These are phyloP conservation scores for Agonopterix alstromeriana DNA, from an alignment of 2,888 invertebrate species.

Conservation along the genomic window DNA sequence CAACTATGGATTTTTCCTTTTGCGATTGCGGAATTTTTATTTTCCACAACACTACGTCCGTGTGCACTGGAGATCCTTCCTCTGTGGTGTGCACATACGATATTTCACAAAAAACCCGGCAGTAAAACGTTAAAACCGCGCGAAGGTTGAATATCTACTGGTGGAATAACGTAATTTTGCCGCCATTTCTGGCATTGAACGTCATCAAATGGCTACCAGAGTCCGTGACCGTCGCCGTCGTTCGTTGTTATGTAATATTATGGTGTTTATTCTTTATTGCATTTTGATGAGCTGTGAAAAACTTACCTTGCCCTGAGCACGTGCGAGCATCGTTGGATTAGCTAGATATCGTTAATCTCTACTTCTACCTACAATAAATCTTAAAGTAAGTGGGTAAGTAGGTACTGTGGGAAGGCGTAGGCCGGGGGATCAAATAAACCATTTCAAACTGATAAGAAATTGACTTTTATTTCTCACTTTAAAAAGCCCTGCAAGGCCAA, in stretches of 20 bases:
- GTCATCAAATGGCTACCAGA: neutral
- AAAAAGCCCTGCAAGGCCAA: no score
- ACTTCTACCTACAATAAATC: no score
- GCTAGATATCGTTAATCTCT: no score
- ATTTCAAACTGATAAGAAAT: no score
- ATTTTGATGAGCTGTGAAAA: conserved; percentile 17
- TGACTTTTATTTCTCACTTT: no score
- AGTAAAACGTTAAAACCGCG: conserved; percentile 13
- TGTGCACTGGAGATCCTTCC: no score
- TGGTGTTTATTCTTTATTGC: conserved; percentile 9
- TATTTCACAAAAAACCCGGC: conserved; percentile 1
- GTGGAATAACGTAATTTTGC: conserved; percentile 13
- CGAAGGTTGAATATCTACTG: conserved; percentile 20
- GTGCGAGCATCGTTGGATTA: no score
- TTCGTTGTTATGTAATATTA: conserved; percentile 13
- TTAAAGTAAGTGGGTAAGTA: no score
- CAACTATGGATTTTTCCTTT: neutral
- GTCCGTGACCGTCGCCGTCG: conserved; percentile 15
- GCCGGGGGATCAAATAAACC: no score
- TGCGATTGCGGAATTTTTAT: neutral
- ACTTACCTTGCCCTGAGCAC: neutral
- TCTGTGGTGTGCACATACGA: conserved; percentile 3
- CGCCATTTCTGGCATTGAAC: conserved; percentile 18
- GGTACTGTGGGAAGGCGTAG: no score
- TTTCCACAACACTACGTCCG: neutral